Conservation (phyloP, 2,113 vertebrate species). For the Brachypodius melanocephalos region DNA sequence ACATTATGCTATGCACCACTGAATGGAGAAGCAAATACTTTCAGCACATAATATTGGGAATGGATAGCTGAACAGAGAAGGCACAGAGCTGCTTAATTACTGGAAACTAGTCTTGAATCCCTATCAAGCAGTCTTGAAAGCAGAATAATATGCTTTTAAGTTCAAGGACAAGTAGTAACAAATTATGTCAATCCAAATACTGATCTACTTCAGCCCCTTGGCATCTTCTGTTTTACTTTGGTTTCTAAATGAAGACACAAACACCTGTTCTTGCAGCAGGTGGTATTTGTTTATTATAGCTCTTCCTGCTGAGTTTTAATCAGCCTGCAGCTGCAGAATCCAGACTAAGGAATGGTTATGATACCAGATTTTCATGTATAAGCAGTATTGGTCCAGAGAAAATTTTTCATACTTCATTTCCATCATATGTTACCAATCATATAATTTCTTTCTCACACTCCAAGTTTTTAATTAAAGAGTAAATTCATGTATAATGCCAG, state of each 20-base stretch:
- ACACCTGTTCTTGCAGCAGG: conserved; percentile 79
- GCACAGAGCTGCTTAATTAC: conserved; percentile 50
- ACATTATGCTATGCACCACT: not conserved
- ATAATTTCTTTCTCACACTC: conserved; percentile 45
- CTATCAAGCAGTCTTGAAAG: conserved; percentile 26
- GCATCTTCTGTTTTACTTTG: conserved; percentile 63
- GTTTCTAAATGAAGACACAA: conserved; percentile 74
- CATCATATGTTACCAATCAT: conserved; percentile 64
- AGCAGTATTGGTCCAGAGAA: conserved; percentile 29
- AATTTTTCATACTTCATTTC: conserved; percentile 51
- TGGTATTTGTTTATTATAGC: conserved; percentile 76
- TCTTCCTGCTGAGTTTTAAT: conserved; percentile 77
- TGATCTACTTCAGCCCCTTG: conserved; percentile 50
- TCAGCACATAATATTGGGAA: not conserved
- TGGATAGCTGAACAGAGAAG: conserved; percentile 9
- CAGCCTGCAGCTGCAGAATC: conserved; percentile 70
- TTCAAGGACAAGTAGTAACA: conserved; percentile 68
- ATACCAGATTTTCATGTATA: conserved; percentile 45
- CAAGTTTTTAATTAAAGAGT: conserved; percentile 69
- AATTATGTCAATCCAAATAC: conserved; percentile 55
- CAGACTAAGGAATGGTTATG: conserved; percentile 62
- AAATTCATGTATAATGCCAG: conserved; percentile 47
- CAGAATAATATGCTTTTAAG: conserved; percentile 32
- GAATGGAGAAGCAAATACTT: not conserved
- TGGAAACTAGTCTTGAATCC: not conserved